Evolutionary conservation across 2,113 vertebrate species (phyloP).

Genomic region (Python bivittatus): DNA sequence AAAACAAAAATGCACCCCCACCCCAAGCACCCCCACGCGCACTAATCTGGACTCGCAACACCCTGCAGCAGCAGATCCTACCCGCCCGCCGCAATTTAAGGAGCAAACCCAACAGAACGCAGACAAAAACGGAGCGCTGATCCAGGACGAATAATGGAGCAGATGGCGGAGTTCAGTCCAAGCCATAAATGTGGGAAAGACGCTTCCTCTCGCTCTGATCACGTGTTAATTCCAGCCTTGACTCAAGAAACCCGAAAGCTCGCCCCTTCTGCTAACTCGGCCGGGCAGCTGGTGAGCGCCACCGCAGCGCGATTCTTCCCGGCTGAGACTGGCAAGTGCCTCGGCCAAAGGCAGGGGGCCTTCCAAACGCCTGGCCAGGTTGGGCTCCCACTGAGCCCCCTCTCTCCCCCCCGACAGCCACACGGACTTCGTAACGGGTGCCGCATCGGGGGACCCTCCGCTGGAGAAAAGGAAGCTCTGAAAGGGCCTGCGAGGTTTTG

Average conservation of each 20-base stretch:
- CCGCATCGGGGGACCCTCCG: no score
- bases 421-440: background rate
- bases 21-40: background rate
- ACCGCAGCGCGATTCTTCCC: rapidly evolving
- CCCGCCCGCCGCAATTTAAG: constrained; percentile 48
- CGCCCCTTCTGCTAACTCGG: constrained; percentile 13
- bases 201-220: constrained; percentile 54
- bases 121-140: constrained; percentile 24
- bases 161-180: constrained; percentile 61
- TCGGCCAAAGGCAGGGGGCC: constrained; percentile 40
- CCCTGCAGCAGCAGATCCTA: constrained; percentile 14
- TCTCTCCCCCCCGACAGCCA: background rate
- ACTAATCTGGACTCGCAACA: background rate
- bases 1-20: constrained; percentile 7
- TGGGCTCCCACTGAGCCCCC: background rate
- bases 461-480: background rate
- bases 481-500: no score
- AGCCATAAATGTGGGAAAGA: constrained; percentile 65
- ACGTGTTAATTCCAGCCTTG: constrained; percentile 65
- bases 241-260: constrained; percentile 45
- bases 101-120: constrained; percentile 44
- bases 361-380: background rate
- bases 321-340: constrained; percentile 27
- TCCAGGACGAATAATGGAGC: constrained; percentile 65
- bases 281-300: constrained; percentile 3